Evolutionary conservation across 2,888 invertebrate genomes (phyloP).

Genomic region (Gandaritis pyraliata): DNA sequence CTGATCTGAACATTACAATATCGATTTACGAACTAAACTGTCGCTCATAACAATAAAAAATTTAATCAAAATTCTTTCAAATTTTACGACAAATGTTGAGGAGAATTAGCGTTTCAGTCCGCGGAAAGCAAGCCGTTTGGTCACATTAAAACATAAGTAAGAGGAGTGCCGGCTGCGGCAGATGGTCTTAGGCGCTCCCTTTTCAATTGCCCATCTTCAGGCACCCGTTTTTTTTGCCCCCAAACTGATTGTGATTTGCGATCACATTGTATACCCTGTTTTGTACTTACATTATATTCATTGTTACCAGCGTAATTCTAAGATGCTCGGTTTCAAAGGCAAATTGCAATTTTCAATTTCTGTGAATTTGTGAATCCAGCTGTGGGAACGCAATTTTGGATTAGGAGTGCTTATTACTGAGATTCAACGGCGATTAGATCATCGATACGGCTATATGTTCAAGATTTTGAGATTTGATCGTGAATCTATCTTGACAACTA

Average conservation of each 20-base stretch:
- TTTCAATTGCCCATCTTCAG: conserved; percentile 76
- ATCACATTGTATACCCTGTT: conserved; percentile 67
- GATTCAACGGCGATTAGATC: conserved; percentile 37
- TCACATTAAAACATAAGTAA: conserved; percentile 51
- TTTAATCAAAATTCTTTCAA: conserved; percentile 50
- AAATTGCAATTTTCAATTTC: conserved; percentile 71
- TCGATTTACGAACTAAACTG: conserved; percentile 36
- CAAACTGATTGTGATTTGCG: conserved; percentile 78
- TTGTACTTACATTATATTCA: conserved; percentile 63
- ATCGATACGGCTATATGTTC: conserved; percentile 41
- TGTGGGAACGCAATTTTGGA: conserved; percentile 71
- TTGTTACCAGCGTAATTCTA: conserved; percentile 70
- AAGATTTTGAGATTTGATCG: conserved; percentile 16
- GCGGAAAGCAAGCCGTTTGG: conserved; percentile 50
- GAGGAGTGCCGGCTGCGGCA: conserved; percentile 70
- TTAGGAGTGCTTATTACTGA: conserved; percentile 49
- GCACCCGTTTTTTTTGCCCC: conserved; percentile 65
- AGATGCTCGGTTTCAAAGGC: conserved; percentile 65
- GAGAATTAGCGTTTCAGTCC: conserved; percentile 37
- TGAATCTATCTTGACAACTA: conserved; percentile 7
- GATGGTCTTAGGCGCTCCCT: conserved; percentile 71
- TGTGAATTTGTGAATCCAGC: conserved; percentile 56
- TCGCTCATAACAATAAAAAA: conserved; percentile 43
- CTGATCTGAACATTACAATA: conserved; percentile 32
- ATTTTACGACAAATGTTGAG: conserved; percentile 45